A percentile compares a stretch with the other conserved stretches of the same genome.
These are phyloP conservation scores for Aphidius gifuensis DNA, from an alignment of 1,140 invertebrate genomes.

Conservation along the genomic window DNA sequence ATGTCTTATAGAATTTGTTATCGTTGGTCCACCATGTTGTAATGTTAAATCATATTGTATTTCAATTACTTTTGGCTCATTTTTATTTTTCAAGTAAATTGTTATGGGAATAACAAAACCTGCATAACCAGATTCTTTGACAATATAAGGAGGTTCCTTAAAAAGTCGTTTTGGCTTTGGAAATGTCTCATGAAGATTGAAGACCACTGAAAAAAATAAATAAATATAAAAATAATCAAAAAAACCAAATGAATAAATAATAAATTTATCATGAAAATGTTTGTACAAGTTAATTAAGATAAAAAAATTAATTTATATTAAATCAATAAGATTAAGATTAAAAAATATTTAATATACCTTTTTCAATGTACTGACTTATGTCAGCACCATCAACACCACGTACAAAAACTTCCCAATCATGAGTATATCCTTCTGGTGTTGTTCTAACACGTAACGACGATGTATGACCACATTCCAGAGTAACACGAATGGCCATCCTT, in stretches of 20 bases:
- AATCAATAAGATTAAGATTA: too few species aligned
- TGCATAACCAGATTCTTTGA: conserved; percentile 92
- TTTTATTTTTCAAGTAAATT: conserved; percentile 86
- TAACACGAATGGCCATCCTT: conserved; percentile 76
- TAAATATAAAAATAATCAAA: conserved; percentile 8
- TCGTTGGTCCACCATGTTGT: conserved; percentile 68
- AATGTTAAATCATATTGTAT: conserved; percentile 86
- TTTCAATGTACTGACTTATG: conserved; percentile 89
- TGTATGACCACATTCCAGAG: conserved; percentile 88
- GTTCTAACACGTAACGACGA: conserved; percentile 74
- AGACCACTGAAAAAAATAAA: conserved; percentile 66
- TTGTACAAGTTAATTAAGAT: not conserved
- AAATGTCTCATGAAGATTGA: conserved; percentile 89
- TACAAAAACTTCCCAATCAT: conserved; percentile 97
- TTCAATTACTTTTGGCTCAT: conserved; percentile 83
- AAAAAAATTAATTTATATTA: not conserved
- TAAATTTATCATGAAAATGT: not conserved
- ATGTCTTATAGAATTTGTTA: conserved; percentile 65
- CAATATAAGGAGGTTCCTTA: conserved; percentile 87
- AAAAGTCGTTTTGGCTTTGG: conserved; percentile 83
- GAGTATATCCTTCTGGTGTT: conserved; percentile 87
- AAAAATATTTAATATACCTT: conserved; percentile 48
- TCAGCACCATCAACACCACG: conserved; percentile 78
- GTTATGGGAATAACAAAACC: conserved; percentile 89
- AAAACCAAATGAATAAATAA: conserved; percentile 7